Percentiles rank a stretch among this genome's conserved stretches.
phyloP scores from a whole-genome alignment of 2,888 invertebrate species.

The Priocnemis perturbator region DNA sequence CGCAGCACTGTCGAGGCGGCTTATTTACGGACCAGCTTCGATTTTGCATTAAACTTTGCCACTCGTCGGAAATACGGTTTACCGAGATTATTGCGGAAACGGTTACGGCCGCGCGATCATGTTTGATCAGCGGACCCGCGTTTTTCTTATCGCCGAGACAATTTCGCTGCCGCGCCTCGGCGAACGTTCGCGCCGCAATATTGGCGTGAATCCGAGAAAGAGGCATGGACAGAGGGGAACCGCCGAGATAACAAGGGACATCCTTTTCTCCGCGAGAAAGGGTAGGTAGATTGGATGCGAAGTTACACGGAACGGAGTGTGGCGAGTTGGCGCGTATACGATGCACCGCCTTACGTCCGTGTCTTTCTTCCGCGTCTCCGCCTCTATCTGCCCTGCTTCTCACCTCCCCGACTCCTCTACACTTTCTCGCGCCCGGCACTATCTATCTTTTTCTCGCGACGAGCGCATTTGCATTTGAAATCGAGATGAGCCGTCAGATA shows the following conservation, averaged over 20 bases:
- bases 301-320: constrained; percentile 35
- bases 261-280: constrained; percentile 11
- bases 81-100: too few species aligned
- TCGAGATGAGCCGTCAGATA: constrained; percentile 64
- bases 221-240: constrained; percentile 6
- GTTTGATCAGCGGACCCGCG: too few species aligned
- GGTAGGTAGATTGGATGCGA: constrained; percentile 38
- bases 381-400: not conserved
- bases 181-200: too few species aligned
- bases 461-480: constrained; percentile 71
- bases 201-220: too few species aligned
- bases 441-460: constrained; percentile 7
- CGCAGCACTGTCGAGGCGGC: too few species aligned
- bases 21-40: too few species aligned
- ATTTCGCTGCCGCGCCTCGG: not conserved
- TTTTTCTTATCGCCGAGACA: too few species aligned
- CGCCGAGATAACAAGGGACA: constrained; percentile 24
- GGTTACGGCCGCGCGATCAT: too few species aligned
- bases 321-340: constrained; percentile 26
- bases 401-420: constrained; percentile 11
- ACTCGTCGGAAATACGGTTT: too few species aligned
- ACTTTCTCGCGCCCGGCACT: constrained; percentile 9
- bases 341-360: constrained; percentile 7
- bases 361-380: too few species aligned
- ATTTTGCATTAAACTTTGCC: too few species aligned